Base-by-base conservation (phyloP, 1,140 invertebrate genomes). In the Choristoneura fumiferana region DNA sequence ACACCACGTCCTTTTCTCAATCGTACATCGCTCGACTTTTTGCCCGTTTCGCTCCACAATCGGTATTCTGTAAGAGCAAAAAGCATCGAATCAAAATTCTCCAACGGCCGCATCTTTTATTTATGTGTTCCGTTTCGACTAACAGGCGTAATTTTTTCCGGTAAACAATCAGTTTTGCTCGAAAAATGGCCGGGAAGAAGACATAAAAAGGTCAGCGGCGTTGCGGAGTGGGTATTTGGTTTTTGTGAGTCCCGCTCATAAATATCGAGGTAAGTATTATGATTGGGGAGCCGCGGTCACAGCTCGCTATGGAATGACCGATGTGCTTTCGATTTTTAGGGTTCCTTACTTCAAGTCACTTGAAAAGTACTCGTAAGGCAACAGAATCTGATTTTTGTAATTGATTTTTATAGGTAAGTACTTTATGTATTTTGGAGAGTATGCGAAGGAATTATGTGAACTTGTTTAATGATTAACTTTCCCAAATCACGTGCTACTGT, bases 111-210 rank as follows among this genome's bases (percentile, higher is more conserved):
- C 81, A 86, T 88, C 83, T 88, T 88, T 88, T 88, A 88, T 88
- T 87, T 85, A 88, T 88, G 63, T 70, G 55, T 69, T 64, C 67
- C 77, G 74, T 76, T 82, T 79, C 79, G 77, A 71, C 79, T 87
- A 85, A 88, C 85, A 87, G 84, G 76, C 81, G 83, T 87, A 84
- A 88, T 88, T 88, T 88, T 88, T 88, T 88, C 85, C 85, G 81
- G 75, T 85, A 88, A 88, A 88, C 85, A 88, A 87, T 88, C 82
- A 85, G 78, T 88, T 88, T 88, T 88, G 78, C 65, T 76, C 77
- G 84, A 87, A 88, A 88, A 88, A 85, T 85, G 77, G 82, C 81
- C 78, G 76, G 76, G 77, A 84, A 79, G 76, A 84, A 81, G 74
- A 76, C 73, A 76, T 87, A 87, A 86, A 87, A 87, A 86, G 72